Evolutionary conservation across 2,113 vertebrate species (phyloP).

Genomic region (Phylloscopus trochiloides): DNA sequence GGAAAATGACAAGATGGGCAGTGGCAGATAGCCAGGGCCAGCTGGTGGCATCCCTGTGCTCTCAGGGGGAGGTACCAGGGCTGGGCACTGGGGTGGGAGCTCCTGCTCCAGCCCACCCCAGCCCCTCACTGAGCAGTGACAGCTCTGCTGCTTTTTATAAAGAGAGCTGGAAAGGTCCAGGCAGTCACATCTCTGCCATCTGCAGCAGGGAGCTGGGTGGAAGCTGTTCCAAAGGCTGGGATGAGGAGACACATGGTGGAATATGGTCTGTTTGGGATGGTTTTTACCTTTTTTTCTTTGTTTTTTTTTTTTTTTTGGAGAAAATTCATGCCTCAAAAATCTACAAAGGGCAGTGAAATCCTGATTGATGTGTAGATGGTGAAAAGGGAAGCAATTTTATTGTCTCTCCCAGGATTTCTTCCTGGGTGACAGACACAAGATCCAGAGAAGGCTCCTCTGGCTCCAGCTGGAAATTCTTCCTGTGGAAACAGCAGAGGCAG

Average conservation of each 20-base stretch:
- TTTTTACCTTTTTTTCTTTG: accelerated
- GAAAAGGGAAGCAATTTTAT: neutral
- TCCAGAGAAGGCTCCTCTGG: neutral
- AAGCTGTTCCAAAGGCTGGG: neutral
- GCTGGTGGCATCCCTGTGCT: neutral
- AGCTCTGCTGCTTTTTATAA: neutral
- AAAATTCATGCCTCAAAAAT: neutral
- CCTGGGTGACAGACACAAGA: neutral
- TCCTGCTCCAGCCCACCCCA: neutral
- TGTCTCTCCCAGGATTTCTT: neutral
- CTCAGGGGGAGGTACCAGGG: neutral
- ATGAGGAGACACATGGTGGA: neutral
- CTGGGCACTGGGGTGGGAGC: neutral
- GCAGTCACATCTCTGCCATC: neutral
- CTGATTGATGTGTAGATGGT: no score
- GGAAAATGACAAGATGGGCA: neutral
- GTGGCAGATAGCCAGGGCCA: neutral
- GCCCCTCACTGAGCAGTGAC: neutral
- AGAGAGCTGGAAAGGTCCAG: neutral
- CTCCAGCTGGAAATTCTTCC: neutral
- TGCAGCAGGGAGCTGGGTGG: neutral
- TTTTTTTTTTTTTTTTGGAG: neutral
- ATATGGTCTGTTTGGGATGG: neutral
- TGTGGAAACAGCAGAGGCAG: neutral
- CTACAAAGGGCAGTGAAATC: neutral